Percentiles rank a stretch among this genome's conserved stretches.
These are phyloP conservation scores for Centropus bengalensis DNA, from an alignment of 2,113 vertebrate genomes.

Conservation along the genomic window DNA sequence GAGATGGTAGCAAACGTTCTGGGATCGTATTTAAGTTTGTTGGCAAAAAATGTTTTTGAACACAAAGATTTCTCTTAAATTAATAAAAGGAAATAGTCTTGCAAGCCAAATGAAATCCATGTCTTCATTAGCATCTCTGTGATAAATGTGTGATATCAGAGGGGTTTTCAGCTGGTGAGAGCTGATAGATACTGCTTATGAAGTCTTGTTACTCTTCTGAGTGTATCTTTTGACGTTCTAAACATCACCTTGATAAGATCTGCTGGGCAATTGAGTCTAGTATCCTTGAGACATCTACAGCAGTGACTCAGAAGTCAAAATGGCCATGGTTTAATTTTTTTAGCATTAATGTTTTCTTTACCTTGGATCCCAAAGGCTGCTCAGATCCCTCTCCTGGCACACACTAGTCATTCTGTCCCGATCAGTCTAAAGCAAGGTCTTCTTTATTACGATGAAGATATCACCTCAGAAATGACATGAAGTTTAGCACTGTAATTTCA, in stretches of 20 bases:
- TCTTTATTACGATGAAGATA: background rate
- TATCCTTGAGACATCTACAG: background rate
- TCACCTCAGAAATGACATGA: background rate
- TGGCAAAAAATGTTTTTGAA: background rate
- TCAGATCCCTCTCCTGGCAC: background rate
- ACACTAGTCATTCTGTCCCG: background rate
- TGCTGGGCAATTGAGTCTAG: background rate
- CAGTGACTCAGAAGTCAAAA: background rate
- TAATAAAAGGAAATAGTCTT: background rate
- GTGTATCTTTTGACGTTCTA: slow-evolving; percentile 13
- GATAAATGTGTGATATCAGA: background rate
- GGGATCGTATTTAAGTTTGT: background rate
- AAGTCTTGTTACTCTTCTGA: background rate
- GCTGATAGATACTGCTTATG: background rate
- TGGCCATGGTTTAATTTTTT: background rate
- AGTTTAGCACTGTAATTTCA: slow-evolving; percentile 7
- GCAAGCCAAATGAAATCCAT: background rate
- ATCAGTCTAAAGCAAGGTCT: background rate
- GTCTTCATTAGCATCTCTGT: background rate
- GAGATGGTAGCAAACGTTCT: background rate
- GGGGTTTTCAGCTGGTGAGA: background rate
- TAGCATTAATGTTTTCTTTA: background rate
- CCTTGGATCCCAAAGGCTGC: background rate
- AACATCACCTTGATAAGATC: background rate
- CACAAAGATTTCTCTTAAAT: background rate